A percentile compares a stretch with the other conserved stretches of the same genome.
Conservation (phyloP, 2,113 vertebrate species). For the Neotoma lepida region DNA sequence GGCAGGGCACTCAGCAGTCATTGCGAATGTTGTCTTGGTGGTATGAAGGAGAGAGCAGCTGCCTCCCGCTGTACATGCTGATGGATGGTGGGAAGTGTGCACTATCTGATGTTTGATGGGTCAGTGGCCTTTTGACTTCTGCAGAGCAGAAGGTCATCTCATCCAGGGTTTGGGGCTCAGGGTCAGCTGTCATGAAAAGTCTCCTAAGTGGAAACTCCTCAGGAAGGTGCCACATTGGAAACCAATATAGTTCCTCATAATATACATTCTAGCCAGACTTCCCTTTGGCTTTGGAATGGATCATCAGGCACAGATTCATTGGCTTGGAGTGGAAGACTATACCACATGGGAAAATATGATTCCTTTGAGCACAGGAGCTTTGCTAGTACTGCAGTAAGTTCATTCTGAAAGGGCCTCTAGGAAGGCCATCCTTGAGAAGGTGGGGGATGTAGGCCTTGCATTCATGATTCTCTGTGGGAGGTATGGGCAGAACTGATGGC, state of each 20-base stretch:
- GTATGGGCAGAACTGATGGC: fast-evolving
- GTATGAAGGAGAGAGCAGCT: not conserved
- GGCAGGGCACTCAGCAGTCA: no score
- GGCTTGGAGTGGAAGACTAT: not conserved
- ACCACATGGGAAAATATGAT: not conserved
- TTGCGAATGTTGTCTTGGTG: not conserved
- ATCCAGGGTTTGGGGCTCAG: not conserved
- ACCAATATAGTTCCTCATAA: not conserved
- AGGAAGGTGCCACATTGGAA: not conserved
- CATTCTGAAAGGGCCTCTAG: not conserved
- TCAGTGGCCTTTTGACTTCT: not conserved
- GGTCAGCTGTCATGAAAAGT: not conserved
- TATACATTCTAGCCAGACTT: not conserved
- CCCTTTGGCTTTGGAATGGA: not conserved
- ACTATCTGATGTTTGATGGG: not conserved
- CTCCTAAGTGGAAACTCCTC: not conserved
- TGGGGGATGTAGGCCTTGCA: not conserved
- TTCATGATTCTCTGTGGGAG: not conserved
- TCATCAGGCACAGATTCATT: not conserved
- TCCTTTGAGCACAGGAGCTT: not conserved
- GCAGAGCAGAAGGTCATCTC: not conserved
- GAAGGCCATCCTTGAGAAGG: not conserved
- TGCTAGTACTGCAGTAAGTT: not conserved
- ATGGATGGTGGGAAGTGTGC: not conserved
- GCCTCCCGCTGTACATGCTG: not conserved